phyloP scores from a whole-genome alignment of 2,113 vertebrate genomes.

The Tragelaphus buxtoni region DNA sequence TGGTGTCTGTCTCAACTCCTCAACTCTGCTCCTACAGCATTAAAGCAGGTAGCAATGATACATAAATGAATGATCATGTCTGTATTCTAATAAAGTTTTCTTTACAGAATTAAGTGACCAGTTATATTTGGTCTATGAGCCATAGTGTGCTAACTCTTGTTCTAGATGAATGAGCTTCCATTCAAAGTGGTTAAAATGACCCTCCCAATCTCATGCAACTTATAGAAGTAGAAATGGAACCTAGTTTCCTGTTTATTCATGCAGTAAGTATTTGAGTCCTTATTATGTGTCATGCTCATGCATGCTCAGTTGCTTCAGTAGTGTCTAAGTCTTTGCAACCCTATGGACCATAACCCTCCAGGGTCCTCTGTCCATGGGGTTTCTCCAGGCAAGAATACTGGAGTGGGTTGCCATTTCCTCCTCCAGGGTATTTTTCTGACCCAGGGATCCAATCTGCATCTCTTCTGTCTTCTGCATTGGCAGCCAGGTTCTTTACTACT shows the following conservation, averaged over 20 bases:
- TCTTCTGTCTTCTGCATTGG: background rate
- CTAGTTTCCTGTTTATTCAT: background rate
- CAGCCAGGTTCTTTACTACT: background rate
- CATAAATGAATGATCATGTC: background rate
- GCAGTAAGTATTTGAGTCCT: background rate
- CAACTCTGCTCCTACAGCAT: background rate
- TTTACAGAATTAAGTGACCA: background rate
- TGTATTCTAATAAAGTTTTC: background rate
- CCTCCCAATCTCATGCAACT: background rate
- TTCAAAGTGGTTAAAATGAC: background rate
- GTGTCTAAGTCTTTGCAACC: background rate
- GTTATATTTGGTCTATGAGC: background rate
- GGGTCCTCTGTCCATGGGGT: background rate
- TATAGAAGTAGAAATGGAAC: background rate
- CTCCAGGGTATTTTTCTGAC: background rate
- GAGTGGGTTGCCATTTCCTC: background rate
- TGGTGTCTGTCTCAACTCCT: background rate
- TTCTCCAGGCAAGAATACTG: background rate
- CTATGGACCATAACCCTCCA: background rate
- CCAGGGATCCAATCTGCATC: background rate
- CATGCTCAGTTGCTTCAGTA: background rate
- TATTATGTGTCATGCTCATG: background rate
- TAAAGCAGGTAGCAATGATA: background rate
- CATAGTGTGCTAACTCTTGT: background rate
- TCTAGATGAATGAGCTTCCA: background rate